phyloP scores from a whole-genome alignment of 2,113 vertebrate species.

The Nettapus auritus region DNA sequence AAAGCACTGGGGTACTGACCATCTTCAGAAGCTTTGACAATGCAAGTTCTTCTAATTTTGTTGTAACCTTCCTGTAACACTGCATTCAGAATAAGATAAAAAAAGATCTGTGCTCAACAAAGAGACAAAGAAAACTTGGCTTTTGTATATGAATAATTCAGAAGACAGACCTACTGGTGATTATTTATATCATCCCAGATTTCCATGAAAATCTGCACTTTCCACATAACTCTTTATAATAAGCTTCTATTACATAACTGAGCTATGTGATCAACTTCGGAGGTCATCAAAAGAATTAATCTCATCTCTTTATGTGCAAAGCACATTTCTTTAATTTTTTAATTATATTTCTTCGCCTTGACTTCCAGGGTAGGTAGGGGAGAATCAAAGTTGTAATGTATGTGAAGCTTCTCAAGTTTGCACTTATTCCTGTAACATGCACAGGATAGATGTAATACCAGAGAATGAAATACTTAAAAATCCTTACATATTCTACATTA shows the following conservation, averaged over 20 bases:
- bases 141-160: constrained; percentile 27
- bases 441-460: not conserved
- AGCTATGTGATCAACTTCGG: not conserved
- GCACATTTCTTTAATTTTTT: not conserved
- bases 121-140: constrained; percentile 8
- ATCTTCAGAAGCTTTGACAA: not conserved
- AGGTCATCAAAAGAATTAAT: not conserved
- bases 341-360: not conserved
- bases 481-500: not conserved
- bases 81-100: not conserved
- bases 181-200: constrained; percentile 32
- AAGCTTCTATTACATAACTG: not conserved
- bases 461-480: not conserved
- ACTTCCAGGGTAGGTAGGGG: not conserved
- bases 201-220: constrained; percentile 17
- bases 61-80: not conserved
- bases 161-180: not conserved
- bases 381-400: not conserved
- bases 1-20: not conserved
- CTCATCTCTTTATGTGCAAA: not conserved
- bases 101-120: not conserved
- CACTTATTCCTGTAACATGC: not conserved
- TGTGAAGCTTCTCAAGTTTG: not conserved
- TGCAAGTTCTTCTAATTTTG: not conserved
- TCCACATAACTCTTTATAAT: not conserved